Conservation (phyloP, 2,797 vertebrate species). For the Anas bernieri region DNA sequence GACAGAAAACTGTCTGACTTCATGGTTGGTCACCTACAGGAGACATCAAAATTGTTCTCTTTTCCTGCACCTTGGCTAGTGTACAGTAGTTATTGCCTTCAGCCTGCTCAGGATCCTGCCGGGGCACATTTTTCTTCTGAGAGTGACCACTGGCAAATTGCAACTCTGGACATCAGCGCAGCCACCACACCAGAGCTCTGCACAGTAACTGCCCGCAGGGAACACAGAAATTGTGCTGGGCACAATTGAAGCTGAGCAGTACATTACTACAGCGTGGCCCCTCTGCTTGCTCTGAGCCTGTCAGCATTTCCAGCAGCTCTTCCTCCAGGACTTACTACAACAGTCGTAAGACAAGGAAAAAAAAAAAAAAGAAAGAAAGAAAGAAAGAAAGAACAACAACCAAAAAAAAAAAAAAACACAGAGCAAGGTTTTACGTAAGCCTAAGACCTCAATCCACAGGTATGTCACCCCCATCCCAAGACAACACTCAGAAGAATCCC, state of each 20-base stretch:
- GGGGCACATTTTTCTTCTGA: background rate
- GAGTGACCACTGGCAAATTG: background rate
- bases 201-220: background rate
- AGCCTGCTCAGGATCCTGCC: rapidly evolving
- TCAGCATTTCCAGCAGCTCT: background rate
- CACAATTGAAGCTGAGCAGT: background rate
- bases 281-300: background rate
- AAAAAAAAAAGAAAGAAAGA: background rate
- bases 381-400: too few relatives aligned
- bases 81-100: rapidly evolving
- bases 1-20: background rate
- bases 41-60: background rate
- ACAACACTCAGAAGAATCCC: background rate
- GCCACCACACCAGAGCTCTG: background rate
- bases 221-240: background rate
- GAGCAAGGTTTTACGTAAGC: background rate
- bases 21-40: background rate
- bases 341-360: background rate
- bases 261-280: background rate
- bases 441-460: rapidly evolving
- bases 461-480: background rate
- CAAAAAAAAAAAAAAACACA: rapidly evolving
- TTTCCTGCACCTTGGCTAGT: background rate
- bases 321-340: background rate
- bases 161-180: rapidly evolving